phyloP scores from a whole-genome alignment of 1,140 invertebrate genomes.

The Luehdorfia chinensis region DNA sequence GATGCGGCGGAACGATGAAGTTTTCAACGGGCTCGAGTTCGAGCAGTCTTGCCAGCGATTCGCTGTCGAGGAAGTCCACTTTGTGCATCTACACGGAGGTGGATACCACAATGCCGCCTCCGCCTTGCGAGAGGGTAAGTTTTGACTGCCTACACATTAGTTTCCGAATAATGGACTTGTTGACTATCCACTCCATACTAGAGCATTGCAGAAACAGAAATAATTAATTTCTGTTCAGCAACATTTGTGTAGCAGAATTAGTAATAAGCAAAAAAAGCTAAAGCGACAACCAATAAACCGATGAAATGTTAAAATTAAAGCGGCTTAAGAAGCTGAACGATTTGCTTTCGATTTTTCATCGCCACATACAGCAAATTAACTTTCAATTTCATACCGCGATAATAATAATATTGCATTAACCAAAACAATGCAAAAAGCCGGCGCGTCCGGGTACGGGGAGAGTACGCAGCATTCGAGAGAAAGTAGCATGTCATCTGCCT shows the following conservation, averaged over 20 bases:
- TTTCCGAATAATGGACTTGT: too few relatives aligned
- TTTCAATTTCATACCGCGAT: constrained; percentile 56
- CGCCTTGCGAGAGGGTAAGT: constrained; percentile 63
- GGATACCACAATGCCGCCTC: constrained; percentile 45
- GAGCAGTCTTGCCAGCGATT: constrained; percentile 76
- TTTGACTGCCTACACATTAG: too few relatives aligned
- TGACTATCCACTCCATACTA: too few relatives aligned
- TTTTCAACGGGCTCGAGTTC: constrained; percentile 76
- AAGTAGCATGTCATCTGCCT: constrained; percentile 58
- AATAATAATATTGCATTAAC: constrained; percentile 60
- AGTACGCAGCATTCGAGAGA: constrained; percentile 44
- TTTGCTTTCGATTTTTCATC: constrained; percentile 50
- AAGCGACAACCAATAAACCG: too few relatives aligned
- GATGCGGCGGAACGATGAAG: constrained; percentile 65
- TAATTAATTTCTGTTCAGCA: too few relatives aligned
- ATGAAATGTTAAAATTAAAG: constrained; percentile 30
- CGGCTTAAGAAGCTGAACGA: constrained; percentile 25
- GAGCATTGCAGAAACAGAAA: too few relatives aligned
- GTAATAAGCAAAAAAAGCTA: too few relatives aligned
- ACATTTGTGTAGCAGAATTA: too few relatives aligned
- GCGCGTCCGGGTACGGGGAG: constrained; percentile 44
- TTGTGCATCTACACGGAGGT: constrained; percentile 76
- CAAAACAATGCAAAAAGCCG: constrained; percentile 61
- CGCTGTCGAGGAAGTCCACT: constrained; percentile 77
- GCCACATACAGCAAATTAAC: constrained; percentile 46